Percentiles rank a stretch among this genome's conserved stretches.
Evolutionary conservation across 2,113 vertebrate genomes (phyloP).

Genomic region (Toxostoma redivivum): DNA sequence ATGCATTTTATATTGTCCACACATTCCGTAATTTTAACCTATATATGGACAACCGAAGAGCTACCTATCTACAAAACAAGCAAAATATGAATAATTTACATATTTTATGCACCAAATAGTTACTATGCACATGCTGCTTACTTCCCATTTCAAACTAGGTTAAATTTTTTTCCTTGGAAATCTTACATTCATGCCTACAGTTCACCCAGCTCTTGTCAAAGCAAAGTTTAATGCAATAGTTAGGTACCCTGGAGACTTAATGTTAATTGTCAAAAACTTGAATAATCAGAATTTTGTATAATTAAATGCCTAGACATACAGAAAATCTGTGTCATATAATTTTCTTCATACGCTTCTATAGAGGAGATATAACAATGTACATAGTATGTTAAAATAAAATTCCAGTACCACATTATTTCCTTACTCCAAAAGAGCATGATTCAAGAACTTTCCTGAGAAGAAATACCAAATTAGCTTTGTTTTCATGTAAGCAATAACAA

Average conservation of each 20-base stretch:
- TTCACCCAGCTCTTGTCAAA: conserved; percentile 41
- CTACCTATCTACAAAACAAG: not conserved
- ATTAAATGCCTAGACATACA: not conserved
- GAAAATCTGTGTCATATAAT: not conserved
- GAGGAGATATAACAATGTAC: not conserved
- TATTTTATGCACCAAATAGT: not conserved
- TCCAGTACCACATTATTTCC: not conserved
- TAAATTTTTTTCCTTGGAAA: not conserved
- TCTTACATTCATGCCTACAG: not conserved
- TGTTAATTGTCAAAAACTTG: not conserved
- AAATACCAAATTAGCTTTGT: not conserved
- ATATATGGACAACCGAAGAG: not conserved
- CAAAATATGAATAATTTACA: not conserved
- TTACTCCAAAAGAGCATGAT: not conserved
- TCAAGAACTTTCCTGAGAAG: not conserved
- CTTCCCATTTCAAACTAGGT: not conserved
- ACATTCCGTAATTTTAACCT: not conserved
- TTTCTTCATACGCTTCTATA: not conserved
- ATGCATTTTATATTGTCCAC: not conserved
- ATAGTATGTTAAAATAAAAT: not conserved
- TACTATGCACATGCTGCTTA: not conserved
- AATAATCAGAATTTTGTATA: conserved; percentile 3
- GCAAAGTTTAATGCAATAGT: conserved; percentile 10
- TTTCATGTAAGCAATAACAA: not conserved
- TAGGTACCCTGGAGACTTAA: not conserved